Percentiles rank a stretch among this genome's conserved stretches.
Conservation (phyloP, 2,113 vertebrate species). For the Excalfactoria chinensis region DNA sequence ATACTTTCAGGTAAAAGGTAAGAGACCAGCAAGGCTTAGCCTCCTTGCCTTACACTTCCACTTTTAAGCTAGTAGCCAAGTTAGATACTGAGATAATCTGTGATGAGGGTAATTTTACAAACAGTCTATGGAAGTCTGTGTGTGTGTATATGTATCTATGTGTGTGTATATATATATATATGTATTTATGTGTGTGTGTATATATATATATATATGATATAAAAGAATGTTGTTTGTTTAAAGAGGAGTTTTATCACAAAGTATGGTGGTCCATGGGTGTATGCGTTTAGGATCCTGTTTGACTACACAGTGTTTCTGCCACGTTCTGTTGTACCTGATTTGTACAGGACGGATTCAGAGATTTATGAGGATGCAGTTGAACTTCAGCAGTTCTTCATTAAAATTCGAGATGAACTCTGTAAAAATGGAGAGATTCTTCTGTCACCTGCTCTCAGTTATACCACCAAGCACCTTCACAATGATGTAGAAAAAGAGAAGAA, state of each 20-base stretch:
- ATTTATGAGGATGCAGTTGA: slow-evolving; percentile 98
- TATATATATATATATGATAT: too few species aligned
- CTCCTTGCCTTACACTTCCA: too few species aligned
- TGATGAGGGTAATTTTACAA: neutral
- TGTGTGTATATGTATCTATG: too few species aligned
- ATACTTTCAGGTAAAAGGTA: neutral
- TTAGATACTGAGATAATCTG: neutral
- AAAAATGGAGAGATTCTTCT: slow-evolving; percentile 98
- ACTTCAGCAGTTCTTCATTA: slow-evolving; percentile 97
- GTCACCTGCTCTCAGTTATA: slow-evolving; percentile 96
- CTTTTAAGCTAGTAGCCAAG: neutral
- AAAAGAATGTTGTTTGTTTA: neutral
- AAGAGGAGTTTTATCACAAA: neutral
- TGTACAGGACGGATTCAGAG: slow-evolving; percentile 94
- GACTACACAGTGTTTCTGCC: neutral
- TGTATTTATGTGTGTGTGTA: too few species aligned
- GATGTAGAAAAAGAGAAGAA: slow-evolving; percentile 99
- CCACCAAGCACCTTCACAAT: slow-evolving; percentile 94
- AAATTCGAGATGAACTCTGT: slow-evolving; percentile 96
- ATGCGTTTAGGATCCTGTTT: neutral
- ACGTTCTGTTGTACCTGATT: neutral
- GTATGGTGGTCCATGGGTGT: neutral
- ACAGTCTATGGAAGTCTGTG: neutral
- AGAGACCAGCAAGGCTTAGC: neutral
- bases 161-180: too few species aligned